Evolutionary conservation across 1,140 invertebrate species (phyloP).

Genomic region (Stratiolaelaps scimitus): DNA sequence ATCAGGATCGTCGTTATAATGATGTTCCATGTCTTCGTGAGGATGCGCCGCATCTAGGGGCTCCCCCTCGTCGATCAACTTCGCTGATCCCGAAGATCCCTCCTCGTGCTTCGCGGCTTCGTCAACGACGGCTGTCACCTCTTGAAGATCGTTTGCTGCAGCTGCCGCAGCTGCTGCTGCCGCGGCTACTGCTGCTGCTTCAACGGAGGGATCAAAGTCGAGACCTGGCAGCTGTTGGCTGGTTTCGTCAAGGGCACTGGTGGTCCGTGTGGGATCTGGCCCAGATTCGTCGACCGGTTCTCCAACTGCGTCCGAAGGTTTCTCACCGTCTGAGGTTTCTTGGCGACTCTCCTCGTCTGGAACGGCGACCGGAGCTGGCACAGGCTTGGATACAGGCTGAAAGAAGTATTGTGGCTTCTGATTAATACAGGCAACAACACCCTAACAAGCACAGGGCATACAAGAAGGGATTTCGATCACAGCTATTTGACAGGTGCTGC

Average conservation of each 20-base stretch:
- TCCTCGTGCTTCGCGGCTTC: not conserved
- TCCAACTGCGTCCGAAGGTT: not conserved
- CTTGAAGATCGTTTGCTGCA: too few species aligned
- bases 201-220: constrained; percentile 11
- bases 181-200: too few species aligned
- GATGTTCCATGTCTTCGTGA: not conserved
- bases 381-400: constrained; percentile 13
- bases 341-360: constrained; percentile 12
- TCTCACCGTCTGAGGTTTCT: not conserved
- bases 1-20: not conserved
- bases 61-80: not conserved
- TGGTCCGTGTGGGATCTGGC: too few species aligned
- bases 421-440: too few species aligned
- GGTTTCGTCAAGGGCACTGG: not conserved
- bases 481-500: too few species aligned
- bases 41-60: not conserved
- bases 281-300: not conserved
- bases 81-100: not conserved
- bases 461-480: too few species aligned
- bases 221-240: not conserved
- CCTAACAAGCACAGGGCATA: too few species aligned
- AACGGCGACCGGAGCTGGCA: not conserved
- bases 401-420: too few species aligned
- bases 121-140: not conserved
- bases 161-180: too few species aligned